Base-by-base conservation (phyloP, 2,113 vertebrate species). In the Actenoides hombroni region DNA sequence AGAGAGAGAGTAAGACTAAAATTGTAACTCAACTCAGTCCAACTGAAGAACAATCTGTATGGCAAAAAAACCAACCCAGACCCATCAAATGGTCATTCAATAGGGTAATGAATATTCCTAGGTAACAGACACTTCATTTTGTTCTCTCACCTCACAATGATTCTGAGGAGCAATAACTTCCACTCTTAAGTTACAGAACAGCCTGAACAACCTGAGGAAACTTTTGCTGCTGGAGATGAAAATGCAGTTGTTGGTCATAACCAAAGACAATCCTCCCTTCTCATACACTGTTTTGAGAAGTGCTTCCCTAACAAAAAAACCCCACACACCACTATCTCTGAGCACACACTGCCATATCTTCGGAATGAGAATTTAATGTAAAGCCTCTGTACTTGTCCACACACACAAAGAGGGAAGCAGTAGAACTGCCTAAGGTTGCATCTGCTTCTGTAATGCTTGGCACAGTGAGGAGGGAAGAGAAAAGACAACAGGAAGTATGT, bases 351-450 rank as follows among this genome's bases (percentile, higher is more conserved):
- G 15, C 11, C 6, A 1, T 13, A 9, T 23, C 25, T 54, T 42
- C 23, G 78, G 16, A 86, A 88, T 5, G 4, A 77, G n/a, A 61
- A n/a, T 40, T 31, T 31, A n/a, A 49, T 21, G 5, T 44, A 91
- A 87, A 86, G 16, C 19, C 25, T 76, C n/a, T 44, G 11, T 26
- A 60, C 28, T 60, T 83, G 29, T 24, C 7, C 26, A 70, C 25
- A 64, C 16, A 69, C 19, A 60, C 7, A 29, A 19, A 82, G 14
- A 85, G 6, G 25, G 61, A 75, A 94, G 51, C 11, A 81, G 19
- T 24, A 68, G 11, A 69, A 69, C 4, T 73, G 33, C 0, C 0
- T 46, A 71, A 63, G 10, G 8, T 10, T 79, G 9, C 5, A 1
- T 8, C 13, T 70, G 3, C 37, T 70, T 28, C 51, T 63, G 13